Base-by-base conservation (phyloP, 2,113 vertebrate species). In the Gopherus flavomarginatus region DNA sequence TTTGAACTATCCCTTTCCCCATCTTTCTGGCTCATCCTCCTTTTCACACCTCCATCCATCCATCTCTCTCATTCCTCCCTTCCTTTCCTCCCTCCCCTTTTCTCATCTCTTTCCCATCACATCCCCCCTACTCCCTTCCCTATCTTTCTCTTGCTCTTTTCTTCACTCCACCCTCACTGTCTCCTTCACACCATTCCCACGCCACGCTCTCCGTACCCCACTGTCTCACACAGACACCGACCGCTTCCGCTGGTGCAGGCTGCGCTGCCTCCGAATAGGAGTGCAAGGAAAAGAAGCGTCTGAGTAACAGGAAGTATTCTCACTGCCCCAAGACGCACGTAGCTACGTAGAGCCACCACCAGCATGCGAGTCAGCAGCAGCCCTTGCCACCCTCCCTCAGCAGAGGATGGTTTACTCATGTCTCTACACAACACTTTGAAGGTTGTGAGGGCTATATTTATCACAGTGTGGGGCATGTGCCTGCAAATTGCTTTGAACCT, bases 301-400 rank as follows among this genome's bases (percentile, higher is more conserved):
- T 0, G 0, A 38, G 38, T 3, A 81, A 3, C 6, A 1, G 6
- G 75, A 69, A 0, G 26, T 1, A 0, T 12, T 11, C 1, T 2
- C n/a, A 80, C 53, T 83, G 38, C 10, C 62, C 54, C 16, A 11
- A 42, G 49, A 8, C 0, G 0, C 75, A 21, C 1, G 0, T 3
- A 52, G 69, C 49, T 65, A 81, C 1, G 3, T 5, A 1, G n/a
- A 9, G 12, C 72, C 72, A 77, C 72, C 35, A 21, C 31, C 16
- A 7, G 16, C 62, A n/a, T 19, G 47, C 11, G 1, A 9, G 82
- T 50, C 49, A 75, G 42, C 42, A 13, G 16, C 75, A 44, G 42
- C 24, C 35, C 27, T 79, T 0, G 2, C 53, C 21, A 27, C 6
- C 0, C 9, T 35, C 27, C 78, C 26, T 22, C 44, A 2, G 77